Evolutionary conservation across 2,888 invertebrate species (phyloP).

Genomic region (Argynnis bischoffii): DNA sequence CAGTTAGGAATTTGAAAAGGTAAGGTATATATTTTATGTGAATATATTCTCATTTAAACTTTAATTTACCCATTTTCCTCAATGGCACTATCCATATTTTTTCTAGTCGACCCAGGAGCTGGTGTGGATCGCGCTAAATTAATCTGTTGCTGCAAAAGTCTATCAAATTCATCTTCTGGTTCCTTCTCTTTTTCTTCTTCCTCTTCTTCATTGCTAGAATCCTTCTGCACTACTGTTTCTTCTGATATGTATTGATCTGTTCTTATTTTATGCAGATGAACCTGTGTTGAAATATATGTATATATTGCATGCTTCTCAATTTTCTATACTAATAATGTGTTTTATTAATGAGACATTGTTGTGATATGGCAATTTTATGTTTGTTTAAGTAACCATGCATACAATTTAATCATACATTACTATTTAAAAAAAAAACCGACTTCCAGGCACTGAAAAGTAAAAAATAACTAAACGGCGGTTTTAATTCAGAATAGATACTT

Average conservation of each 20-base stretch:
- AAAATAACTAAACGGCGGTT: too few relatives aligned
- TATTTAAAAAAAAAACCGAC: too few relatives aligned
- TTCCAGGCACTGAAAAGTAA: too few relatives aligned
- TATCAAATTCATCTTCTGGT: conserved; percentile 85
- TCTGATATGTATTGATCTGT: conserved; percentile 82
- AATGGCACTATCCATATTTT: conserved; percentile 46
- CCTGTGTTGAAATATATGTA: conserved; percentile 62
- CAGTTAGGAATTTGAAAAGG: too few relatives aligned
- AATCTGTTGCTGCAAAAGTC: conserved; percentile 84
- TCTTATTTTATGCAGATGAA: conserved; percentile 85
- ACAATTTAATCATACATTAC: too few relatives aligned
- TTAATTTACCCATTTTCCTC: conserved; percentile 48
- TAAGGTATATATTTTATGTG: too few relatives aligned
- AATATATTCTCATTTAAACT: too few relatives aligned
- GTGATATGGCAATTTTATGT: too few relatives aligned
- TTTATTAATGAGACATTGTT: too few relatives aligned
- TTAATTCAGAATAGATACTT: too few relatives aligned
- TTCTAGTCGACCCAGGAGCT: conserved; percentile 56
- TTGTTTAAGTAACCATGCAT: too few relatives aligned
- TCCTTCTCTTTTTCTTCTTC: conserved; percentile 65
- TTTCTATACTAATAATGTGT: too few relatives aligned
- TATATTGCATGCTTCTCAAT: background rate
- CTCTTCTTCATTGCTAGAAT: conserved; percentile 72
- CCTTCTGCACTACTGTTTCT: conserved; percentile 66
- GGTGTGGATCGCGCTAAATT: conserved; percentile 79